Percentiles rank a stretch among this genome's conserved stretches.
These are phyloP conservation scores for Pyrochroa serraticornis DNA, from an alignment of 2,888 invertebrate genomes.

Conservation along the genomic window DNA sequence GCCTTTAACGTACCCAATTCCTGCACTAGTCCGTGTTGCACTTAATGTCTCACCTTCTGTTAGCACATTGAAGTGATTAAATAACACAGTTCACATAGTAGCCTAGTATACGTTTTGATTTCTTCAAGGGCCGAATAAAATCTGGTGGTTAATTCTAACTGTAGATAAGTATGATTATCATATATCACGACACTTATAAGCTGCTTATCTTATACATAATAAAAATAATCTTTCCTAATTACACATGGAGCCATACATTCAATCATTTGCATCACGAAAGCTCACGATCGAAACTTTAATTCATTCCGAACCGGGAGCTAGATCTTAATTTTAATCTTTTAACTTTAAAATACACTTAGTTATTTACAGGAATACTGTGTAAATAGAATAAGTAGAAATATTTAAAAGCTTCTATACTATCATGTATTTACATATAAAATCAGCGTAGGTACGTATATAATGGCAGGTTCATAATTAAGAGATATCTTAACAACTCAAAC, in stretches of 20 bases:
- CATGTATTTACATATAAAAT: slow-evolving; percentile 50
- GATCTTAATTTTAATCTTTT: slow-evolving; percentile 18
- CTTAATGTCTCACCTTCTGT: slow-evolving; percentile 20
- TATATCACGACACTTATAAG: slow-evolving; percentile 58
- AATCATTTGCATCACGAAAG: slow-evolving; percentile 37
- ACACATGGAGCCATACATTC: slow-evolving; percentile 46
- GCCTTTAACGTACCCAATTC: slow-evolving; percentile 33
- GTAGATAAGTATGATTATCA: slow-evolving; percentile 43
- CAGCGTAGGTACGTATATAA: slow-evolving; percentile 53
- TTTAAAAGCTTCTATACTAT: slow-evolving; percentile 47
- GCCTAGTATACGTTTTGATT: slow-evolving; percentile 38
- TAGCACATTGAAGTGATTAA: slow-evolving; percentile 37
- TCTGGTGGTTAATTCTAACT: slow-evolving; percentile 23
- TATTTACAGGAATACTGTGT: slow-evolving; percentile 50
- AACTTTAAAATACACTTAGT: slow-evolving; percentile 44
- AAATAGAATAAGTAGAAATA: slow-evolving; percentile 50
- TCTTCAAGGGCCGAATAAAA: slow-evolving; percentile 26
- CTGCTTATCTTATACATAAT: slow-evolving; percentile 53
- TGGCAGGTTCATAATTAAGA: slow-evolving; percentile 52
- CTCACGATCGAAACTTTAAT: slow-evolving; percentile 34
- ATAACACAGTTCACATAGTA: slow-evolving; percentile 43
- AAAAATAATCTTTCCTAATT: slow-evolving; percentile 54
- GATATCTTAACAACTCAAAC: slow-evolving; percentile 18
- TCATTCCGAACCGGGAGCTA: slow-evolving; percentile 21
- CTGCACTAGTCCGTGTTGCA: slow-evolving; percentile 28